Evolutionary conservation across 2,113 vertebrate genomes (phyloP).

Genomic region (Setophaga kirtlandii): DNA sequence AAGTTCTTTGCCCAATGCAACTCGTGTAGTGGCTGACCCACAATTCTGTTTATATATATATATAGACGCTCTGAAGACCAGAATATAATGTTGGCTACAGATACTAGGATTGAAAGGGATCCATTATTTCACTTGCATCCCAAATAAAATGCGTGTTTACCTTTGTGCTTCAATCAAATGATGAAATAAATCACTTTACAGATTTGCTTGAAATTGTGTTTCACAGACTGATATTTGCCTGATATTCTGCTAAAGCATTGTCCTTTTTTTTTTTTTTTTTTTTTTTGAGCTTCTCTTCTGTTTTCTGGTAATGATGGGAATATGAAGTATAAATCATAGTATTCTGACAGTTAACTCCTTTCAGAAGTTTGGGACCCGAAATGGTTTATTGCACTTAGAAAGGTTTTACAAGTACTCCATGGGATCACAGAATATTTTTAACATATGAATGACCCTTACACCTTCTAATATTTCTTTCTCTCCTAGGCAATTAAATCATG

Average conservation of each 20-base stretch:
- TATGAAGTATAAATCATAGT: not conserved
- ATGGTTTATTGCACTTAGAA: not conserved
- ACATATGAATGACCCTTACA: not conserved
- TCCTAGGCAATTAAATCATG: not conserved
- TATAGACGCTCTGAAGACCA: not conserved
- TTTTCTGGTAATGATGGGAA: not conserved
- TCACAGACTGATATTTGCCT: not conserved
- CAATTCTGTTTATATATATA: fast-evolving
- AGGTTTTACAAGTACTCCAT: not conserved
- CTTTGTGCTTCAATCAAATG: not conserved
- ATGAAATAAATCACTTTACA: not conserved
- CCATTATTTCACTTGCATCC: not conserved
- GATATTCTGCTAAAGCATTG: not conserved
- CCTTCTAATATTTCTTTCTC: not conserved
- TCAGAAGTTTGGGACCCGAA: not conserved
- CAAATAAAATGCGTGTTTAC: not conserved
- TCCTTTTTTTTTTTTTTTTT: not conserved
- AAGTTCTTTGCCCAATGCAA: not conserved
- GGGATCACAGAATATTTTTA: not conserved
- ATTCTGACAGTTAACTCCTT: not conserved
- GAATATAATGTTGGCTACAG: not conserved
- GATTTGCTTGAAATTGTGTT: not conserved
- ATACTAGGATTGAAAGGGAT: not conserved
- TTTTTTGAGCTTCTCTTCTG: not conserved
- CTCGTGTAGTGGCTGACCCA: not conserved